phyloP scores from a whole-genome alignment of 1,140 invertebrate genomes.

The Diabrotica undecimpunctata region DNA sequence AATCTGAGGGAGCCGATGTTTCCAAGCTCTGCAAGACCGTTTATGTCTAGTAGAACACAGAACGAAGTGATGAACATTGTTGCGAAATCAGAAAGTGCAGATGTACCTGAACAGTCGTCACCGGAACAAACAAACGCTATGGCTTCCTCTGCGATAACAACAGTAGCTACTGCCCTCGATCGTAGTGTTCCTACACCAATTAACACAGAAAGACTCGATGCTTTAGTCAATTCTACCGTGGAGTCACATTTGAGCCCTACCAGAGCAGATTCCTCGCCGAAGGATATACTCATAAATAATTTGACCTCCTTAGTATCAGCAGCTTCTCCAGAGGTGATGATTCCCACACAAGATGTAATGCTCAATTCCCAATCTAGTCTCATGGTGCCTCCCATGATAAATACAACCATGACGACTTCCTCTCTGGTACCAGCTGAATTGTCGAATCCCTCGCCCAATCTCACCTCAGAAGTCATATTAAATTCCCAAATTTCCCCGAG shows the following conservation, averaged over 20 bases:
- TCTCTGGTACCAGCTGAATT: conserved; percentile 17
- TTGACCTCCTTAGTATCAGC: conserved; percentile 35
- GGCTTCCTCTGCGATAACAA: conserved; percentile 47
- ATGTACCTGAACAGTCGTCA: conserved; percentile 50
- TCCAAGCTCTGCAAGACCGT: conserved; percentile 26
- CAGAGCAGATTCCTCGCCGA: conserved; percentile 18
- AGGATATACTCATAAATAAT: conserved; percentile 26
- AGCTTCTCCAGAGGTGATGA: conserved; percentile 46
- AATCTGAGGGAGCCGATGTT: conserved; percentile 21
- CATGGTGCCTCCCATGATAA: conserved; percentile 40
- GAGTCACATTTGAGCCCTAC: conserved; percentile 49
- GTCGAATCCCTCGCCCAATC: conserved; percentile 10
- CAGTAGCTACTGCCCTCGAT: conserved; percentile 46
- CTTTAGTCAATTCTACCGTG: conserved; percentile 60
- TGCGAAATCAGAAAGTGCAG: conserved; percentile 48
- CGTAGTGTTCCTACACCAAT: conserved; percentile 50
- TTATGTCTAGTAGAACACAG: conserved; percentile 23
- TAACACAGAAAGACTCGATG: conserved; percentile 55
- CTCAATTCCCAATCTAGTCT: conserved; percentile 45
- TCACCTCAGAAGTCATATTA: conserved; percentile 56
- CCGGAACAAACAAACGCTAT: conserved; percentile 46
- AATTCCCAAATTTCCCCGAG: conserved; percentile 60
- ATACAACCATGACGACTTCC: conserved; percentile 31
- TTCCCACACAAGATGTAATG: conserved; percentile 54
- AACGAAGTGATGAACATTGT: conserved; percentile 29